Percentiles rank a stretch among this genome's conserved stretches.
Conservation (phyloP, 2,888 invertebrate species). For the Netelia inedita region DNA sequence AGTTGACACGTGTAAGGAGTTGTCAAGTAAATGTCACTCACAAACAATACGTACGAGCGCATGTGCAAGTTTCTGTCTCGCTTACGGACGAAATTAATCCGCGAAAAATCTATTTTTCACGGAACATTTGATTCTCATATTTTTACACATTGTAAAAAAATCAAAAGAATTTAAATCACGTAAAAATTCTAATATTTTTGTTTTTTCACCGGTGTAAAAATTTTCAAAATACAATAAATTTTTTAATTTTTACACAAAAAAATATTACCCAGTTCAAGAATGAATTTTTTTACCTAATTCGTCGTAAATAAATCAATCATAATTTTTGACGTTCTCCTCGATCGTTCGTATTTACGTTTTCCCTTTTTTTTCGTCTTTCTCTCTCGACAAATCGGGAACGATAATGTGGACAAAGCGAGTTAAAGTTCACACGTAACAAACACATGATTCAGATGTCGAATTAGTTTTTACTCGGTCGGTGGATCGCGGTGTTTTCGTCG, state of each 20-base stretch:
- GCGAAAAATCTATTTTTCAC: background rate
- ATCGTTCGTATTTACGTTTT: background rate
- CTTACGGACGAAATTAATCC: background rate
- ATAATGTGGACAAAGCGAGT: background rate
- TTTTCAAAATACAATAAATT: no score
- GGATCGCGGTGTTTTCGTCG: conserved; percentile 51
- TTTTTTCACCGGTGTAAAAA: no score
- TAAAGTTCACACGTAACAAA: conserved; percentile 25
- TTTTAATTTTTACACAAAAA: no score
- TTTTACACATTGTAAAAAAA: background rate
- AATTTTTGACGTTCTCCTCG: background rate
- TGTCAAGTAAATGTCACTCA: conserved; percentile 45
- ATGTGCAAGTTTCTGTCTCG: background rate
- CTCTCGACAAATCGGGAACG: background rate
- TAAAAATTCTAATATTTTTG: no score
- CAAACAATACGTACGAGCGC: background rate
- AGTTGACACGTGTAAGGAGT: conserved; percentile 18
- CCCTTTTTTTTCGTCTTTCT: conserved; percentile 2
- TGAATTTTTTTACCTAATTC: background rate
- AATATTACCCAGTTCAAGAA: background rate
- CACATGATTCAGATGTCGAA: conserved; percentile 47
- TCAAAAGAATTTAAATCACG: background rate
- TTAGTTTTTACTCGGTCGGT: conserved; percentile 23
- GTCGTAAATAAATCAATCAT: background rate
- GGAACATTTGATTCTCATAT: background rate